Evolutionary conservation across 2,113 vertebrate species (phyloP), one percentile per base, ranked within the genome.

Genomic region (Sigmodon hispidus): DNA sequence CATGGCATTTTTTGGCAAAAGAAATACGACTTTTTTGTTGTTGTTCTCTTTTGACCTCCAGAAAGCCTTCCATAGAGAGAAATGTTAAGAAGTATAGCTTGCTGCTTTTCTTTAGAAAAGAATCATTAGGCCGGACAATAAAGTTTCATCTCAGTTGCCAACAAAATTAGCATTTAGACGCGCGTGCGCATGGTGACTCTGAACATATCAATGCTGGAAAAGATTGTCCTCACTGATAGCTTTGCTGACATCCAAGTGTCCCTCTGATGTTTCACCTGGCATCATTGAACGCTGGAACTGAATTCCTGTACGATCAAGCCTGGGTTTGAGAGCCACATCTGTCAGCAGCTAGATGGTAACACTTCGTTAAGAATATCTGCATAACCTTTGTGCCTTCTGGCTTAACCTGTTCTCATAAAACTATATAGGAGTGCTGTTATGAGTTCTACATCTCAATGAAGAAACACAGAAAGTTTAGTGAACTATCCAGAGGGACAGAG

Each of bases 41-140:
- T 43, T 59, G n/a, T 97, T 94, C 65, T 92, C 57, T 94, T 88
- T 92, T 89, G 67, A 94, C 93, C 85, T 93, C 80, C 34, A 91
- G 45, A 90, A 86, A 63, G 90, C 55, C 36, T 77, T 93, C 89
- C 59, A 81, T 90, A 48, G 87, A 90, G n/a, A 94, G 43, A 45
- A 69, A 36, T 90, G 34, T 84, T 80, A 77, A 24, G 7, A 87
- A 45, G 40, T 15, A 85, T 36, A 96, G 84, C 80, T 90, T 29
- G 45, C 24, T 43, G 7, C 45, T 94, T 84, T 29, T 26, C 75
- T 85, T 90, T 59, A 40, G 31, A 79, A 94, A 95, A 75, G 40
- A 95, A 89, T 69, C 43, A 90, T 97, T 87, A 73, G 52, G 29
- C 55, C 80, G 43, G 19, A 87, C 26, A 70, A 89, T 59, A 61